Evolutionary conservation across 2,113 vertebrate species (phyloP).

Genomic region (Ictidomys tridecemlineatus): DNA sequence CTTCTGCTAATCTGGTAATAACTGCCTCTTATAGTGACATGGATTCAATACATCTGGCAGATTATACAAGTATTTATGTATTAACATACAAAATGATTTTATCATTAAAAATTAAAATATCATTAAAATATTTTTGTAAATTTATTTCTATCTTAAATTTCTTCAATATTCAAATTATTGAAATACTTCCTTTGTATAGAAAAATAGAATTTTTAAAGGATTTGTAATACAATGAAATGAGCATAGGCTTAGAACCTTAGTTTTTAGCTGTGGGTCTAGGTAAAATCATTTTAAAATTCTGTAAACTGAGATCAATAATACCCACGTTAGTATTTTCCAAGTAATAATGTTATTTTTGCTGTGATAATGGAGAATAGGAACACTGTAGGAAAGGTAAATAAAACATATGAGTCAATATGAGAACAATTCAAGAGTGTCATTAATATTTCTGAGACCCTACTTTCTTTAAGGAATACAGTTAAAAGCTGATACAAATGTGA

Average conservation of each 20-base stretch:
- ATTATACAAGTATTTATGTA: background rate
- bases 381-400: background rate
- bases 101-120: background rate
- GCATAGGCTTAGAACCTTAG: background rate
- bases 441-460: background rate
- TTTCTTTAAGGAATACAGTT: background rate
- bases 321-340: no score
- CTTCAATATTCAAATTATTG: background rate
- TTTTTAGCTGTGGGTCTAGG: background rate
- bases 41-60: background rate
- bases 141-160: slow-evolving; percentile 34
- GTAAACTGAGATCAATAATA: background rate
- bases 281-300: slow-evolving; percentile 33
- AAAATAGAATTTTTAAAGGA: background rate
- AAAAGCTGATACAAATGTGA: background rate
- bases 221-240: background rate
- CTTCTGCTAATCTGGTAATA: background rate
- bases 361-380: background rate
- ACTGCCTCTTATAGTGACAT: background rate
- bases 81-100: background rate
- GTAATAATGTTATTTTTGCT: background rate
- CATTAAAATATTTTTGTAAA: background rate
- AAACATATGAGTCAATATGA: background rate
- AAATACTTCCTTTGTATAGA: background rate
- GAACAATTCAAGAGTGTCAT: background rate